Percentiles rank a stretch among this genome's conserved stretches.
Conservation (phyloP, 2,888 invertebrate genomes). For the Synanthedon myopaeformis region DNA sequence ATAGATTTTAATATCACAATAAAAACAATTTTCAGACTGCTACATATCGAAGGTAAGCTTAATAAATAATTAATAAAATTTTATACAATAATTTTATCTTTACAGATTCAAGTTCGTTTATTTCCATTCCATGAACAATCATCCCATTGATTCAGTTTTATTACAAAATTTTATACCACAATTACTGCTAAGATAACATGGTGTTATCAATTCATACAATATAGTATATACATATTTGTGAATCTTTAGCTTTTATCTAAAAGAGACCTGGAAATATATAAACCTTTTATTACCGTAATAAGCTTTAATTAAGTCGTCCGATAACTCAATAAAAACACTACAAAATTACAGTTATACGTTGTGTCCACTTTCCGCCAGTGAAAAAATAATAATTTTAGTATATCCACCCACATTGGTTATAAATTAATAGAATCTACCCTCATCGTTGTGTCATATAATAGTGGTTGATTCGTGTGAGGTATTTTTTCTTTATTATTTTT, state of each 20-base stretch:
- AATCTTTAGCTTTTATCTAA: background rate
- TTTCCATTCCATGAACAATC: too few species aligned
- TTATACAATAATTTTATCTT: too few species aligned
- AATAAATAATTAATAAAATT: too few species aligned
- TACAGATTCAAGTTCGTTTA: too few species aligned
- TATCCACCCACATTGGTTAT: slow-evolving; percentile 70
- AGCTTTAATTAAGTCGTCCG: background rate
- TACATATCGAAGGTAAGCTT: too few species aligned
- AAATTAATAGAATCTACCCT: slow-evolving; percentile 68
- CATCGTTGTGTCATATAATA: slow-evolving; percentile 61
- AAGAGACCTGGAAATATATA: background rate
- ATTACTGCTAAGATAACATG: background rate
- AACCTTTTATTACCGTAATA: background rate
- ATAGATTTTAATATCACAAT: too few species aligned
- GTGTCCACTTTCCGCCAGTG: slow-evolving; percentile 33
- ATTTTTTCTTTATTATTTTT: slow-evolving; percentile 63
- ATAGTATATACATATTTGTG: background rate
- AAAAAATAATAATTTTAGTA: slow-evolving; percentile 59
- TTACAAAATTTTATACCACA: background rate
- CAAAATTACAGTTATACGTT: slow-evolving; percentile 49
- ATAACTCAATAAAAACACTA: slow-evolving; percentile 47
- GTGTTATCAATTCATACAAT: background rate
- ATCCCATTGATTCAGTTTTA: too few species aligned
- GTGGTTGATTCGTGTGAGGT: slow-evolving; percentile 64
- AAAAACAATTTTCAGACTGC: too few species aligned